phyloP scores from a whole-genome alignment of 2,888 invertebrate genomes.

The Rotaria macrura region DNA sequence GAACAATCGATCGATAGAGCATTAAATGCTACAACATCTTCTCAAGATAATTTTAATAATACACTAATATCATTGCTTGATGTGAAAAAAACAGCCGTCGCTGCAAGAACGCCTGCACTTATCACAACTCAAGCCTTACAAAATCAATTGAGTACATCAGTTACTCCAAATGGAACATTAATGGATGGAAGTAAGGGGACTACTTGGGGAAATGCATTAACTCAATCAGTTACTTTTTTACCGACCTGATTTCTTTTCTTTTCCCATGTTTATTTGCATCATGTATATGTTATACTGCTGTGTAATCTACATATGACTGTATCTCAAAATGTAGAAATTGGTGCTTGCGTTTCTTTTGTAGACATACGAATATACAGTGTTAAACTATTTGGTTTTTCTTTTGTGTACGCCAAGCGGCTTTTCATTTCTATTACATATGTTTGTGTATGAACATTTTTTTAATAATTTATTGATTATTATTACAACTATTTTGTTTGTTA shows the following conservation, averaged over 20 bases:
- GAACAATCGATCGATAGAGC: neutral
- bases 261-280: neutral
- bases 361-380: neutral
- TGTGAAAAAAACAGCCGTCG: neutral
- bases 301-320: neutral
- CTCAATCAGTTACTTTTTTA: neutral
- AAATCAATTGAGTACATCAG: neutral
- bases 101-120: neutral
- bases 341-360: slow-evolving; percentile 3
- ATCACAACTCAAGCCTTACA: neutral
- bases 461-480: neutral
- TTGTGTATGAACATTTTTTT: neutral
- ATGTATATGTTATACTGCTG: neutral
- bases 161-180: neutral
- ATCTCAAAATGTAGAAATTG: neutral
- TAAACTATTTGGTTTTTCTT: neutral
- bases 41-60: neutral
- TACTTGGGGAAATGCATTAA: neutral
- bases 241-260: neutral
- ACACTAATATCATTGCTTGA: neutral
- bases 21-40: neutral
- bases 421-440: neutral
- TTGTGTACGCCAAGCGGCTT: neutral
- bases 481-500: neutral
- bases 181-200: neutral